A percentile compares a stretch with the other conserved stretches of the same genome.
These are phyloP conservation scores for Leptonema lineaticorne DNA, from an alignment of 1,140 invertebrate genomes.

Conservation along the genomic window DNA sequence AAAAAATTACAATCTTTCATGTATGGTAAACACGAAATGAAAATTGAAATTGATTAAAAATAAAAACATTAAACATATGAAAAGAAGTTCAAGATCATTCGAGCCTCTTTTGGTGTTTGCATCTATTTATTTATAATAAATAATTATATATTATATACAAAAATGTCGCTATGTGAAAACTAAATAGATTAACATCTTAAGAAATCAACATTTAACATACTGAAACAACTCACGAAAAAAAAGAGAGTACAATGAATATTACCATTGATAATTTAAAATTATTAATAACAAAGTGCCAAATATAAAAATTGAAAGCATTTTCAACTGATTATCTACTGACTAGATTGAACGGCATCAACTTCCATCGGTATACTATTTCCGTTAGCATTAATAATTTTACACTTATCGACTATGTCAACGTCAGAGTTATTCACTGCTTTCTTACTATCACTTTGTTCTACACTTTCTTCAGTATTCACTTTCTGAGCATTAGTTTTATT, in stretches of 20 bases:
- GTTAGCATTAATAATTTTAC: conserved; percentile 44
- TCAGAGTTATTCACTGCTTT: conserved; percentile 44
- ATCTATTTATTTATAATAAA: background rate
- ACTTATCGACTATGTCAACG: conserved; percentile 51
- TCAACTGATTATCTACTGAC: conserved; percentile 5
- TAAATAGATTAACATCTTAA: background rate
- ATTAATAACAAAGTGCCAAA: conserved; percentile 6
- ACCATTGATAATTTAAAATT: conserved; percentile 3
- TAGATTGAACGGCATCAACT: conserved; percentile 21
- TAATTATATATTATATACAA: background rate
- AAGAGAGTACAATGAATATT: conserved; percentile 1
- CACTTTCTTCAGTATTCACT: conserved; percentile 43
- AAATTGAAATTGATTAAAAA: background rate
- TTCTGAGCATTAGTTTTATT: conserved; percentile 46
- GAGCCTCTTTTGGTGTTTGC: conserved; percentile 7
- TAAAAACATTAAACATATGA: conserved; percentile 10
- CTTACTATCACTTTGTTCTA: conserved; percentile 35
- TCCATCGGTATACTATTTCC: conserved; percentile 31
- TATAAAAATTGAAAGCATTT: conserved; percentile 3
- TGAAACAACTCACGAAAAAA: background rate
- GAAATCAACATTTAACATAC: background rate
- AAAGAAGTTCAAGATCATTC: background rate
- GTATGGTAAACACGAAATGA: background rate
- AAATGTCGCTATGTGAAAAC: background rate
- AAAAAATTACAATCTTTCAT: background rate